These are phyloP conservation scores for Nomada fucata DNA, from an alignment of 2,888 invertebrate genomes.

Conservation along the genomic window DNA sequence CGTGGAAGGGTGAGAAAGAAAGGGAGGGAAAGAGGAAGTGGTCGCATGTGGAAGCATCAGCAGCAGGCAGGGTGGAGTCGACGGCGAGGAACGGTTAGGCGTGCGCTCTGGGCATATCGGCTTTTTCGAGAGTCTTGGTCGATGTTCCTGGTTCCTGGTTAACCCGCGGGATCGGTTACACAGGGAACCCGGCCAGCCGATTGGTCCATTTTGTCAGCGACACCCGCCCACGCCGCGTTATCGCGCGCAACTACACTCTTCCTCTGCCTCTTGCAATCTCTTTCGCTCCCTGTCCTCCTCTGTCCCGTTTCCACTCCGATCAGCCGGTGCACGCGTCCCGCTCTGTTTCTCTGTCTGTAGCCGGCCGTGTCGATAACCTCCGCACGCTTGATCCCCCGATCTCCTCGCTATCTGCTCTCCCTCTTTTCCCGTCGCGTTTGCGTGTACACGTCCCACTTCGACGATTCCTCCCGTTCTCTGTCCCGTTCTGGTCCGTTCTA, in stretches of 20 bases:
- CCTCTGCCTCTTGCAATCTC: slow-evolving; percentile 1
- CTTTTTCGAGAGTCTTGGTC: slow-evolving; percentile 77
- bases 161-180: slow-evolving; percentile 84
- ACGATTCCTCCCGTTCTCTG: not conserved
- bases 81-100: slow-evolving; percentile 72
- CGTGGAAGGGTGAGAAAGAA: not conserved
- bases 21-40: slow-evolving; percentile 58
- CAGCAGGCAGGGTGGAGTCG: slow-evolving; percentile 72
- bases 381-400: slow-evolving; percentile 26
- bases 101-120: slow-evolving; percentile 77
- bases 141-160: slow-evolving; percentile 78
- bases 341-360: slow-evolving; percentile 23
- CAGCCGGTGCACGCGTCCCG: slow-evolving; percentile 10
- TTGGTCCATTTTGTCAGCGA: slow-evolving; percentile 84
- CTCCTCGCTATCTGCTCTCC: slow-evolving; percentile 10
- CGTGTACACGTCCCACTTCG: too few species aligned
- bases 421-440: not conserved
- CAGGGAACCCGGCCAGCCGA: slow-evolving; percentile 73
- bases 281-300: not conserved
- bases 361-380: slow-evolving; percentile 66
- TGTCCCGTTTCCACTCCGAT: slow-evolving; percentile 6
- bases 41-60: slow-evolving; percentile 64
- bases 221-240: slow-evolving; percentile 83
- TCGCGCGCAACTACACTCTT: slow-evolving; percentile 70
- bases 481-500: slow-evolving; percentile 1